Evolutionary conservation across 2,113 vertebrate genomes (phyloP).

Genomic region (Neodon shergylaensis): DNA sequence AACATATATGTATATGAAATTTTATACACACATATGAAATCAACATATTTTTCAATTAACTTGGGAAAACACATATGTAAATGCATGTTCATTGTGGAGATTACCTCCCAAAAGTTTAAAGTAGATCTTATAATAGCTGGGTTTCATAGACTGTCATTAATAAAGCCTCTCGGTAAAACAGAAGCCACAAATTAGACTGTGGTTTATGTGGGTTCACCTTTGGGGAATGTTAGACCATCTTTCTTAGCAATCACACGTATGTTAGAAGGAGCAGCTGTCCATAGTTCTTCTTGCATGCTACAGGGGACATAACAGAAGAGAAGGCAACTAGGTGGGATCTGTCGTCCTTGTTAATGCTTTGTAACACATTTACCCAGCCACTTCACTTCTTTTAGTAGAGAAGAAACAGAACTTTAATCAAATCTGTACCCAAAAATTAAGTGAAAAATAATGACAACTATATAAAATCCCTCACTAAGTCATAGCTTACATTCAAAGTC

Average conservation of each 20-base stretch:
- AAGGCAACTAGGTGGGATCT: neutral
- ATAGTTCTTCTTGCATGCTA: neutral
- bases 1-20: neutral
- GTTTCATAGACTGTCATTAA: neutral
- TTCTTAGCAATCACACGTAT: neutral
- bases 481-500: neutral
- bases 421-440: conserved; percentile 1
- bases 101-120: neutral
- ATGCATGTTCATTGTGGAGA: neutral
- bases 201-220: neutral
- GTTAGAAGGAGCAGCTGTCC: neutral
- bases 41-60: neutral
- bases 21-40: neutral
- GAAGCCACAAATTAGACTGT: conserved; percentile 40
- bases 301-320: neutral
- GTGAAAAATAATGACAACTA: neutral
- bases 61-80: neutral
- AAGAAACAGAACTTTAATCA: neutral
- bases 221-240: neutral
- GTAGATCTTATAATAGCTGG: neutral
- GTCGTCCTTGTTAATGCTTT: neutral
- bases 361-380: neutral
- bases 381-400: neutral
- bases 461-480: neutral
- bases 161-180: neutral